Percentiles rank a stretch among this genome's conserved stretches.
phyloP scores from a whole-genome alignment of 1,140 invertebrate species.

The Rhagoletis zephyria region DNA sequence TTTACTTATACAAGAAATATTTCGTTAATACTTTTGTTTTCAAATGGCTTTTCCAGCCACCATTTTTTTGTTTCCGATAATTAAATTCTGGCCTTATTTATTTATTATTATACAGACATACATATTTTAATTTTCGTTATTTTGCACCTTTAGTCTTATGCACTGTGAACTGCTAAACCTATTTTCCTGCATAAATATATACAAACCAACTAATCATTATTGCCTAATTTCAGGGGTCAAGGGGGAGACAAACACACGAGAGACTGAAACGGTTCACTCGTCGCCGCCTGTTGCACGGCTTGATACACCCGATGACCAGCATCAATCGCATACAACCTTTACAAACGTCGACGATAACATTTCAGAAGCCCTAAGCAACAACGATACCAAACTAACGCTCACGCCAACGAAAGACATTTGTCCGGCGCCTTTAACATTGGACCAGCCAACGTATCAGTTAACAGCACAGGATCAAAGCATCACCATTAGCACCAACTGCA shows the following conservation, averaged over 20 bases:
- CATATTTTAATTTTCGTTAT: background rate
- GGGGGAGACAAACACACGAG: conserved; percentile 61
- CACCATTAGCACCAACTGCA: conserved; percentile 62
- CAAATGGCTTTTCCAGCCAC: too few relatives aligned
- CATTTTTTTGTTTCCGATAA: too few relatives aligned
- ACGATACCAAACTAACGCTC: conserved; percentile 64
- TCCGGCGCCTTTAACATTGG: conserved; percentile 64
- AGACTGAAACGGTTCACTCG: conserved; percentile 61
- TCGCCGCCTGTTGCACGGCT: conserved; percentile 62
- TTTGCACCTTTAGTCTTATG: background rate
- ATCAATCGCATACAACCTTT: conserved; percentile 57
- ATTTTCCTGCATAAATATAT: background rate
- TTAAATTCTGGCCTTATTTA: too few relatives aligned
- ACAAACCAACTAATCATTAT: background rate
- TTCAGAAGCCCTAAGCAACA: conserved; percentile 35
- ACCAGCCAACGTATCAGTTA: background rate
- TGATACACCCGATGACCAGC: conserved; percentile 62
- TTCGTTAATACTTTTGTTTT: too few relatives aligned
- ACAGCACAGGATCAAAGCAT: background rate
- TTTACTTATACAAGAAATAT: too few relatives aligned
- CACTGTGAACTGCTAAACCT: background rate
- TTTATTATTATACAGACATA: too few relatives aligned
- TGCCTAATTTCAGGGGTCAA: conserved; percentile 3
- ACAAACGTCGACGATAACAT: conserved; percentile 39
- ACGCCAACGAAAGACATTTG: conserved; percentile 64